phyloP scores from a whole-genome alignment of 1,140 invertebrate genomes.

The Pachyrhynchus sulphureomaculatus region DNA sequence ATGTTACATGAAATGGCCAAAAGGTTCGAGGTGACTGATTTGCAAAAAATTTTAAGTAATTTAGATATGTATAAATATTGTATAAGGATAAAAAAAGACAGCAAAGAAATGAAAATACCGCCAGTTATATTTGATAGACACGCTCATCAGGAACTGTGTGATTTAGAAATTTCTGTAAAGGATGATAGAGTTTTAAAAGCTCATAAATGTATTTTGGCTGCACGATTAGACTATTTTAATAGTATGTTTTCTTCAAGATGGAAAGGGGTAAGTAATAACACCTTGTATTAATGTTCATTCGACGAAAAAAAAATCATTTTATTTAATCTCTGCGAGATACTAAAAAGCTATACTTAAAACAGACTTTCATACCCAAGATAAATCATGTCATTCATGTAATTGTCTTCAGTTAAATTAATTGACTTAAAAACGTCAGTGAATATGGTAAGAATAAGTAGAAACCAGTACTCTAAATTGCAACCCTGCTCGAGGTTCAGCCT shows the following conservation, averaged over 20 bases:
- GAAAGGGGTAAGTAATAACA: slow-evolving; percentile 60
- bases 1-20: slow-evolving; percentile 61
- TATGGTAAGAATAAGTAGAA: too few relatives aligned
- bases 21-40: slow-evolving; percentile 52
- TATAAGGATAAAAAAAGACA: slow-evolving; percentile 27
- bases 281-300: neutral
- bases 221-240: slow-evolving; percentile 73
- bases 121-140: slow-evolving; percentile 44
- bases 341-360: too few relatives aligned
- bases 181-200: slow-evolving; percentile 62
- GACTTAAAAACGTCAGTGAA: too few relatives aligned
- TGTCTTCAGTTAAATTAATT: too few relatives aligned
- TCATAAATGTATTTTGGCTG: slow-evolving; percentile 72
- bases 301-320: too few relatives aligned
- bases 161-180: slow-evolving; percentile 61
- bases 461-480: too few relatives aligned
- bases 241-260: slow-evolving; percentile 72
- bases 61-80: slow-evolving; percentile 42
- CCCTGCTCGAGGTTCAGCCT: too few relatives aligned
- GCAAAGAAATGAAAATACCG: neutral
- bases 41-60: slow-evolving; percentile 56
- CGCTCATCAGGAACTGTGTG: slow-evolving; percentile 58
- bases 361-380: too few relatives aligned
- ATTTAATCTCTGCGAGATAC: too few relatives aligned
- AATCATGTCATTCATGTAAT: too few relatives aligned